Conservation (phyloP, 2,888 invertebrate genomes). For the Hartigia nigra region DNA sequence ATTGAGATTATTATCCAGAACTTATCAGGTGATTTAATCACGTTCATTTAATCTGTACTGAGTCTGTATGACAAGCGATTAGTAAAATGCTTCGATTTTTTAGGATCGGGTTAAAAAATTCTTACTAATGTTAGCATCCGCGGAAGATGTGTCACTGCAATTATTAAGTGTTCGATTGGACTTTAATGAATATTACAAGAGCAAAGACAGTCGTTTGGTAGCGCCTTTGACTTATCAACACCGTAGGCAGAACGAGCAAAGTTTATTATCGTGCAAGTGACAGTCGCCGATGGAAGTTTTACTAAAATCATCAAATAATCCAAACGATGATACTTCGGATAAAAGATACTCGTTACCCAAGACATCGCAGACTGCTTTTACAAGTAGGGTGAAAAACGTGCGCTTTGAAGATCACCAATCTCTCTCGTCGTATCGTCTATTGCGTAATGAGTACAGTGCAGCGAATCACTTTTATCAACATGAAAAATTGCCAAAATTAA, state of each 20-base stretch:
- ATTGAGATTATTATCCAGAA: constrained; percentile 76
- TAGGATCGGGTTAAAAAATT: constrained; percentile 89
- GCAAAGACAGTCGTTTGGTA: constrained; percentile 80
- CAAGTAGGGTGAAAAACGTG: neutral
- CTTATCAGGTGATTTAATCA: constrained; percentile 73
- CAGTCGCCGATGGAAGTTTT: constrained; percentile 27
- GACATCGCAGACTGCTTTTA: neutral
- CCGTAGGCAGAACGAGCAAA: constrained; percentile 58
- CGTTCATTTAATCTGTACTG: neutral
- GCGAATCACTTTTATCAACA: neutral
- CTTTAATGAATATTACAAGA: constrained; percentile 95
- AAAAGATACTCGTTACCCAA: constrained; percentile 9
- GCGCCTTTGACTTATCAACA: constrained; percentile 68
- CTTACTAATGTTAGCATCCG: constrained; percentile 83
- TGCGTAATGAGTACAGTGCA: constrained; percentile 6
- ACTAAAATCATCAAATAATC: neutral
- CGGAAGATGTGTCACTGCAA: constrained; percentile 87
- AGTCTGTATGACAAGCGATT: neutral
- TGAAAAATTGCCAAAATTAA: constrained; percentile 21
- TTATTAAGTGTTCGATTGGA: constrained; percentile 92
- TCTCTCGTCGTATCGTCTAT: constrained; percentile 14
- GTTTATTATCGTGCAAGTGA: constrained; percentile 55
- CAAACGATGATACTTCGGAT: neutral
- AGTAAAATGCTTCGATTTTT: constrained; percentile 32
- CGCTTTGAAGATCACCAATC: neutral